A percentile compares a stretch with the other conserved stretches of the same genome.
Evolutionary conservation across 2,888 invertebrate species (phyloP).

Genomic region (Agonum fuliginosum): DNA sequence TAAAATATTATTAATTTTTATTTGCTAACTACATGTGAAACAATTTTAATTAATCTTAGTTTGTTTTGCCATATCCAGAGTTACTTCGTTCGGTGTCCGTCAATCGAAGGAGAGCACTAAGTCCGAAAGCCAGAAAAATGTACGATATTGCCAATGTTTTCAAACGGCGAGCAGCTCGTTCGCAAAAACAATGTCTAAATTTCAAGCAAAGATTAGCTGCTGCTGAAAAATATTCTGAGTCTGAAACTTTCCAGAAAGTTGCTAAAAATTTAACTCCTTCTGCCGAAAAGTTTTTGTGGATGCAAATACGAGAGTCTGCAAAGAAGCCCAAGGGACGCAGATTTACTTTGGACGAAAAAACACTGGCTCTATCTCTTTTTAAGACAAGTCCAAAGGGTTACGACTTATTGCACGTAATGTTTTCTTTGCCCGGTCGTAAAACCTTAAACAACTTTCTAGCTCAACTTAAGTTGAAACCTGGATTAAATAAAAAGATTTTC

Average conservation of each 20-base stretch:
- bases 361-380: neutral
- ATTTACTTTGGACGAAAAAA: constrained; percentile 11
- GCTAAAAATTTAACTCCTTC: neutral
- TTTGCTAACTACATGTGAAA: too few relatives aligned
- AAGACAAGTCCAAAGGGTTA: constrained; percentile 33
- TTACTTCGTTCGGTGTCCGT: constrained; percentile 26
- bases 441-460: constrained; percentile 2
- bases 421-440: constrained; percentile 7
- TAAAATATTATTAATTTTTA: too few relatives aligned
- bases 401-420: constrained; percentile 4
- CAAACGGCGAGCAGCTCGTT: neutral
- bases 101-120: neutral
- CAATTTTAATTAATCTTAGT: too few relatives aligned
- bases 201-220: neutral
- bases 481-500: too few relatives aligned
- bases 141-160: neutral
- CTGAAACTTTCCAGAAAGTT: neutral
- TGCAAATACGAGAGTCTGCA: constrained; percentile 4
- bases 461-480: neutral
- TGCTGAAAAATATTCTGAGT: neutral
- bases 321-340: neutral
- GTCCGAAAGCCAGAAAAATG: constrained; percentile 3
- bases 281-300: neutral
- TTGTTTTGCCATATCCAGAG: neutral
- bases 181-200: neutral